These are phyloP conservation scores for Phalera bucephala DNA, from an alignment of 2,888 invertebrate genomes.

Conservation along the genomic window DNA sequence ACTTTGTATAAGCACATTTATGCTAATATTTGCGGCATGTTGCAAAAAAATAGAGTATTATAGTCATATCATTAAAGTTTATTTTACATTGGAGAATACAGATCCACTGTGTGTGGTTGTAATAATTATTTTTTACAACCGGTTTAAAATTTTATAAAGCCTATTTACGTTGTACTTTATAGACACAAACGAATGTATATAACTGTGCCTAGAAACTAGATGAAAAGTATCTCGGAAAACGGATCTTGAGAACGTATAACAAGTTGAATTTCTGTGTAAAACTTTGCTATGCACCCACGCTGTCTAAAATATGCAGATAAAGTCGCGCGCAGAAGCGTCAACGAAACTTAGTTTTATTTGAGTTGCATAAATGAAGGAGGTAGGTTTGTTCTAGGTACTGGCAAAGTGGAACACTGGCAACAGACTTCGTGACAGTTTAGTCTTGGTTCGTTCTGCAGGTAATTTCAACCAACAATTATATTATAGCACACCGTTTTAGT, in stretches of 20 bases:
- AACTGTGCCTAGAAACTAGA: too few relatives aligned
- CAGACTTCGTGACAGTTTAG: slow-evolving; percentile 30
- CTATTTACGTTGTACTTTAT: too few relatives aligned
- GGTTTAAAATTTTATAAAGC: too few relatives aligned
- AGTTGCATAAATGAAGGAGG: slow-evolving; percentile 44
- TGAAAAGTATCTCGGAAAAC: slow-evolving; percentile 21
- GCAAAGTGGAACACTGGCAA: slow-evolving; percentile 29
- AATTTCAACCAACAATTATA: background rate
- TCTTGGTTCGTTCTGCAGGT: slow-evolving; percentile 10
- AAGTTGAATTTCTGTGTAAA: slow-evolving; percentile 31
- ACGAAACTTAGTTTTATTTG: slow-evolving; percentile 51
- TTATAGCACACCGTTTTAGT: too few relatives aligned
- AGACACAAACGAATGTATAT: too few relatives aligned
- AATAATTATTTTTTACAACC: too few relatives aligned
- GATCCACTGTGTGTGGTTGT: too few relatives aligned
- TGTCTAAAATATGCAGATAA: slow-evolving; percentile 39
- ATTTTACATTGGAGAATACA: too few relatives aligned
- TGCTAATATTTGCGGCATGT: too few relatives aligned
- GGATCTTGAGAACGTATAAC: slow-evolving; percentile 25
- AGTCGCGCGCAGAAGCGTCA: slow-evolving; percentile 39
- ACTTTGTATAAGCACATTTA: too few relatives aligned
- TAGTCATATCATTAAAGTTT: too few relatives aligned
- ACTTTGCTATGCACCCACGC: slow-evolving; percentile 32
- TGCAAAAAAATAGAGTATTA: too few relatives aligned
- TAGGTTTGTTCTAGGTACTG: slow-evolving; percentile 33